These are phyloP conservation scores for Coracias cyanogaster DNA, from an alignment of 2,797 vertebrate genomes.

Conservation along the genomic window DNA sequence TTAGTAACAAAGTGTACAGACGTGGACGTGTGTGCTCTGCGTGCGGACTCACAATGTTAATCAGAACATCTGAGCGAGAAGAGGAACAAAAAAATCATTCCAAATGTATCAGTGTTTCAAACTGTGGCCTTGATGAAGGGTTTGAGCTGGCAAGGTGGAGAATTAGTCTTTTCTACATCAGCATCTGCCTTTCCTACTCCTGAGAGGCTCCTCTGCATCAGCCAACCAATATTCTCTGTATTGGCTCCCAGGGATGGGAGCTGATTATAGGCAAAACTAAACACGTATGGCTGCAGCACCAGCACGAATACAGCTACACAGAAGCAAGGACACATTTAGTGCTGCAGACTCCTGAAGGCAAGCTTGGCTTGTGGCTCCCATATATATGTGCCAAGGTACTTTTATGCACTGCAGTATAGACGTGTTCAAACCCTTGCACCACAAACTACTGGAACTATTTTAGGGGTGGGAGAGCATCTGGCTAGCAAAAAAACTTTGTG, in stretches of 20 bases:
- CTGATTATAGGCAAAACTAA: neutral
- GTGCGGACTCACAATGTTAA: neutral
- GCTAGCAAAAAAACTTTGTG: neutral
- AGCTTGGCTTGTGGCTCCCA: neutral
- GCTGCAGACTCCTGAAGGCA: neutral
- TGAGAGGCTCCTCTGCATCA: neutral
- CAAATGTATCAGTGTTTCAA: neutral
- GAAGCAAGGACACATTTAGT: neutral
- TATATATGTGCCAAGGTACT: neutral
- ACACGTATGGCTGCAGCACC: neutral
- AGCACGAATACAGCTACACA: neutral
- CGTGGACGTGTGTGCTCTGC: neutral
- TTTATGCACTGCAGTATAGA: neutral
- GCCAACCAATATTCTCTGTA: rapidly evolving
- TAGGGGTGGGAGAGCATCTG: neutral
- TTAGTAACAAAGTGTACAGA: neutral
- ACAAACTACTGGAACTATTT: neutral
- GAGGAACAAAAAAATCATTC: neutral
- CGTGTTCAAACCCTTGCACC: neutral
- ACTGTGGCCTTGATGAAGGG: neutral
- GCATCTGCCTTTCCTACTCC: neutral
- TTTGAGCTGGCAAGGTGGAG: neutral
- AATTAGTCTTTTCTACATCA: neutral
- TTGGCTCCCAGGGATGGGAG: neutral
- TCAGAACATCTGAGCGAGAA: rapidly evolving